Evolutionary conservation across 2,113 vertebrate genomes (phyloP).

Genomic region (Sarotherodon lohbergeri): DNA sequence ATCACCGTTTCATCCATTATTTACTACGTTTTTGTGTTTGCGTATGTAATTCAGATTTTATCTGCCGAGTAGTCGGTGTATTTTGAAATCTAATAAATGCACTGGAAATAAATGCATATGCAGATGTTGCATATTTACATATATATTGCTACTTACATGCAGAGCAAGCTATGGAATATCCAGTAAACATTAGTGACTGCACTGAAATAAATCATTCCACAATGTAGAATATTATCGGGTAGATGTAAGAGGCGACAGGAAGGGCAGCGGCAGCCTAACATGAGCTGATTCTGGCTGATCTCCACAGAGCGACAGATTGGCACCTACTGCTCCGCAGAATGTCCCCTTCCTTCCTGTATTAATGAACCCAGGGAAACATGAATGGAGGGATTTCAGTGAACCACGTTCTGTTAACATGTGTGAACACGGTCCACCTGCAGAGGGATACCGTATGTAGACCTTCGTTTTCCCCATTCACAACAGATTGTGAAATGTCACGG

Average conservation of each 20-base stretch:
- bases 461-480: not conserved
- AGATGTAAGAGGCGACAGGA: slow-evolving; percentile 13
- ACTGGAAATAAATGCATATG: not conserved
- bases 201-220: slow-evolving; percentile 10
- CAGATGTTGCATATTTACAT: slow-evolving; percentile 47
- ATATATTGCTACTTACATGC: slow-evolving; percentile 49
- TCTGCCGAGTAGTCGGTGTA: not conserved
- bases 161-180: slow-evolving; percentile 5
- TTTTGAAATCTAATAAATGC: slow-evolving; percentile 10
- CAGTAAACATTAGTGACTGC: slow-evolving; percentile 11
- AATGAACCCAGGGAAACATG: slow-evolving; percentile 43
- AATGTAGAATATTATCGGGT: slow-evolving; percentile 10
- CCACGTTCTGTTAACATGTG: slow-evolving; percentile 6
- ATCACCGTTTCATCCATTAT: not conserved
- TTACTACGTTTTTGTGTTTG: not conserved
- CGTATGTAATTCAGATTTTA: not conserved
- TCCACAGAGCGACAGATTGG: slow-evolving; percentile 67
- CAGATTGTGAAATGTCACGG: not conserved
- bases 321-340: slow-evolving; percentile 60
- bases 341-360: slow-evolving; percentile 58
- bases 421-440: not conserved
- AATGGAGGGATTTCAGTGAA: slow-evolving; percentile 40
- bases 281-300: slow-evolving; percentile 47
- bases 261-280: slow-evolving; percentile 20
- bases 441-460: not conserved